These are phyloP conservation scores for Rana temporaria DNA, from an alignment of 2,113 vertebrate species.

Conservation along the genomic window DNA sequence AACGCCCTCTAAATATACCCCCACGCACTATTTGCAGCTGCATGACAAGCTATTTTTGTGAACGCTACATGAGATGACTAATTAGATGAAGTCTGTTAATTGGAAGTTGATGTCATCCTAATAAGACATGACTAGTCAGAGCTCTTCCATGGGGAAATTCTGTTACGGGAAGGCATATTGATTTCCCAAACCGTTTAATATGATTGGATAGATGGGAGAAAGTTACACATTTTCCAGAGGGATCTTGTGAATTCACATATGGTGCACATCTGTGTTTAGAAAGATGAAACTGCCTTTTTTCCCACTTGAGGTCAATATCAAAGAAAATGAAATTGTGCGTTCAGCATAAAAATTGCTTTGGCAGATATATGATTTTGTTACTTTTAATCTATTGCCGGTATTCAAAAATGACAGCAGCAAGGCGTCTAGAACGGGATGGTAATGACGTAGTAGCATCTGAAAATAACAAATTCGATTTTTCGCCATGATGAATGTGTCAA, in stretches of 20 bases:
- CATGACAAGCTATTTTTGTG: constrained; percentile 42
- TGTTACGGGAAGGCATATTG: constrained; percentile 47
- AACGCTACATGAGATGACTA: constrained; percentile 30
- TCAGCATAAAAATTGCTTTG: constrained; percentile 60
- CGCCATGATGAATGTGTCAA: background rate
- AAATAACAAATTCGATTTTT: background rate
- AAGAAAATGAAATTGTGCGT: constrained; percentile 67
- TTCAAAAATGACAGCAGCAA: constrained; percentile 8
- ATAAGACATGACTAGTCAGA: constrained; percentile 58
- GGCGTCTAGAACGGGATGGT: background rate
- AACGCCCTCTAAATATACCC: background rate
- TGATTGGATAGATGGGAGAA: constrained; percentile 64
- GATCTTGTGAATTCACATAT: constrained; percentile 64
- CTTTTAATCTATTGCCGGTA: background rate
- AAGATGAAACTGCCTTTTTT: constrained; percentile 66
- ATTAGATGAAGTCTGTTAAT: constrained; percentile 41
- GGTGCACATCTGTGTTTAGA: constrained; percentile 68
- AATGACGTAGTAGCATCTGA: background rate
- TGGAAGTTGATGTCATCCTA: constrained; percentile 52
- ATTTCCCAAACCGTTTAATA: constrained; percentile 64
- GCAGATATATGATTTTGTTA: constrained; percentile 34
- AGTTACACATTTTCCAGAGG: constrained; percentile 66
- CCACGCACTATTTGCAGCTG: background rate
- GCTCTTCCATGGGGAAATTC: constrained; percentile 59
- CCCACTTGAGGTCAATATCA: constrained; percentile 66